Conservation (phyloP, 2,888 invertebrate species). For the Penaeus monodon region DNA sequence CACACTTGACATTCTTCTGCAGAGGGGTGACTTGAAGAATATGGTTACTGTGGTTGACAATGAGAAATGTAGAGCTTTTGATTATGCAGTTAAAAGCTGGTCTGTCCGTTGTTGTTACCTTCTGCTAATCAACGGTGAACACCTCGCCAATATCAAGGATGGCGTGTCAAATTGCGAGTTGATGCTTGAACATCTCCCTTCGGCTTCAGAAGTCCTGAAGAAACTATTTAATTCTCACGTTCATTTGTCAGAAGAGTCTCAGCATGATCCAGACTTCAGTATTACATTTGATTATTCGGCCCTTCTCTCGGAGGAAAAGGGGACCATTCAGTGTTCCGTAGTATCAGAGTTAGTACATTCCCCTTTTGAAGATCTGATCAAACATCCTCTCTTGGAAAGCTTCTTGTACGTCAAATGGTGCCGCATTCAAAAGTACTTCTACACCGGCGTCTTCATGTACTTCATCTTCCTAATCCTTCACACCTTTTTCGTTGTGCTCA, state of each 20-base stretch:
- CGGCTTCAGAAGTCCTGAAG: slow-evolving; percentile 74
- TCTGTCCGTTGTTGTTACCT: slow-evolving; percentile 75
- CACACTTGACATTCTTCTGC: slow-evolving; percentile 70
- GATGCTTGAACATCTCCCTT: slow-evolving; percentile 73
- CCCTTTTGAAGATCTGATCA: slow-evolving; percentile 72
- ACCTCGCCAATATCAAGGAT: slow-evolving; percentile 71
- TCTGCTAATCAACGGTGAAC: slow-evolving; percentile 71
- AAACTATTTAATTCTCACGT: slow-evolving; percentile 74
- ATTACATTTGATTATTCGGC: slow-evolving; percentile 74
- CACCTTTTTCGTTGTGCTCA: slow-evolving; percentile 70
- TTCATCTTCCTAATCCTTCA: slow-evolving; percentile 73
- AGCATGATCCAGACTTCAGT: slow-evolving; percentile 71
- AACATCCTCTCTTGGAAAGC: slow-evolving; percentile 75
- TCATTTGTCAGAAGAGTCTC: slow-evolving; percentile 71
- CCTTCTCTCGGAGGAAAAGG: slow-evolving; percentile 71
- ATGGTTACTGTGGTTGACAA: slow-evolving; percentile 63
- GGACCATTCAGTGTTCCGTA: slow-evolving; percentile 74
- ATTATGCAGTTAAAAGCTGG: slow-evolving; percentile 75
- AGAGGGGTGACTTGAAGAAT: slow-evolving; percentile 72
- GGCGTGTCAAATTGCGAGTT: slow-evolving; percentile 73
- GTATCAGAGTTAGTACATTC: slow-evolving; percentile 72
- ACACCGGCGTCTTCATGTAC: slow-evolving; percentile 73
- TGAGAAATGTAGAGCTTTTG: slow-evolving; percentile 73
- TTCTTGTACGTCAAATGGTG: slow-evolving; percentile 76
- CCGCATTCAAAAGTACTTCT: slow-evolving; percentile 74